Evolutionary conservation across 1,140 invertebrate species (phyloP), one percentile per base, ranked within the genome.

Genomic region (Cyrtorhinus lividipennis): DNA sequence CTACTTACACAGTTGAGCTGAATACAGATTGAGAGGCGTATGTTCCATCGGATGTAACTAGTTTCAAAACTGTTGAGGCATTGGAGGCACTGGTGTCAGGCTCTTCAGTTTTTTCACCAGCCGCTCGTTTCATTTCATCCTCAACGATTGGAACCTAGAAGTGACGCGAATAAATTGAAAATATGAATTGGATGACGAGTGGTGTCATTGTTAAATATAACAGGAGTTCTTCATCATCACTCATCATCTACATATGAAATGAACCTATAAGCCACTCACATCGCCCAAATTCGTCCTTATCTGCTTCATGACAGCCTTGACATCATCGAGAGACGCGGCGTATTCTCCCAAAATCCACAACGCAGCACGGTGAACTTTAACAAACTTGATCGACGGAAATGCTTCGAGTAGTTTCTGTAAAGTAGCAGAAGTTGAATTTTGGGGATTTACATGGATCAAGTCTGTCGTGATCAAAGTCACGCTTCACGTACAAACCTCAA

Each of bases 331-430:
- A 0, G 79, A 81, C 23, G 84, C 84, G 0, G 91, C 90, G 73
- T 97, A 99, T 76, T 99, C 95, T 26, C 95, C 95, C 30, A 99
- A 78, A 69, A 99, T 94, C 95, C 96, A 99, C n/a, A 99, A 76
- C 1, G 95, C 90, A 2, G 91, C 88, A 65, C 95, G 83, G 68
- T 95, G 88, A n/a, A 97, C 87, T 74, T 85, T 85, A 5, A 86
- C 84, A 8, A 86, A 89, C 59, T 84, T 83, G 69, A 98, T 93
- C 64, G 84, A 80, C 23, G 84, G 80, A 71, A 95, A 91, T 15
- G 83, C 78, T 70, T 92, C 90, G 46, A 93, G 74, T 1, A 95
- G 74, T 75, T 83, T 84, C 78, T 83, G 30, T 67, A n/a, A 73
- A 69, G 62, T 45, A n/a, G n/a, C n/a, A n/a, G n/a, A n/a, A n/a